Percentiles rank a stretch among this genome's conserved stretches.
These are phyloP conservation scores for Volucella zonaria DNA, from an alignment of 2,888 invertebrate species.

Conservation along the genomic window DNA sequence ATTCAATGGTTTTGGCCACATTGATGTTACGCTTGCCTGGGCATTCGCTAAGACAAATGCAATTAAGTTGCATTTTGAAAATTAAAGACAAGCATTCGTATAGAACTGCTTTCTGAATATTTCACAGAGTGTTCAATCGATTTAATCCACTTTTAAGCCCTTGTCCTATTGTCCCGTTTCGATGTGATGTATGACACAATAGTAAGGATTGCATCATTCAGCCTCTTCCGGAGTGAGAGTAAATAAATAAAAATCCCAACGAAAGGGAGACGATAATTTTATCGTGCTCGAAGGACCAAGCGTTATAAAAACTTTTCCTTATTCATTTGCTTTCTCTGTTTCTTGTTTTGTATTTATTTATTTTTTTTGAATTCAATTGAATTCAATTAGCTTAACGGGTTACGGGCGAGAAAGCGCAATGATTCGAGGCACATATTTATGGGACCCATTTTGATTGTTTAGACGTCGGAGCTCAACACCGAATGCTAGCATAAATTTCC, in stretches of 20 bases:
- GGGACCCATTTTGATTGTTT: conserved; percentile 47
- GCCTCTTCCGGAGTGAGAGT: conserved; percentile 36
- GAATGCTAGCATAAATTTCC: conserved; percentile 37
- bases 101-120: background rate
- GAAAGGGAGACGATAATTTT: conserved; percentile 26
- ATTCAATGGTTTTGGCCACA: conserved; percentile 41
- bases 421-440: conserved; percentile 26
- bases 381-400: conserved; percentile 68
- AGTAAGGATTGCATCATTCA: too few species aligned
- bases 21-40: conserved; percentile 50
- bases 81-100: conserved; percentile 1
- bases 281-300: conserved; percentile 43
- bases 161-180: conserved; percentile 25
- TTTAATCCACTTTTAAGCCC: conserved; percentile 62
- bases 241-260: conserved; percentile 17
- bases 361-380: conserved; percentile 19
- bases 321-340: background rate
- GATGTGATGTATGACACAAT: conserved; percentile 24
- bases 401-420: conserved; percentile 38
- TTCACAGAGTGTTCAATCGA: conserved; percentile 46
- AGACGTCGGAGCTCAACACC: conserved; percentile 15
- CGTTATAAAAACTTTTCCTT: background rate
- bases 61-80: conserved; percentile 29
- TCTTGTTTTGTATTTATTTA: background rate
- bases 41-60: conserved; percentile 62